Evolutionary conservation across 2,888 invertebrate species (phyloP), one percentile per base, ranked within the genome.

Genomic region (Tachina lurida): DNA sequence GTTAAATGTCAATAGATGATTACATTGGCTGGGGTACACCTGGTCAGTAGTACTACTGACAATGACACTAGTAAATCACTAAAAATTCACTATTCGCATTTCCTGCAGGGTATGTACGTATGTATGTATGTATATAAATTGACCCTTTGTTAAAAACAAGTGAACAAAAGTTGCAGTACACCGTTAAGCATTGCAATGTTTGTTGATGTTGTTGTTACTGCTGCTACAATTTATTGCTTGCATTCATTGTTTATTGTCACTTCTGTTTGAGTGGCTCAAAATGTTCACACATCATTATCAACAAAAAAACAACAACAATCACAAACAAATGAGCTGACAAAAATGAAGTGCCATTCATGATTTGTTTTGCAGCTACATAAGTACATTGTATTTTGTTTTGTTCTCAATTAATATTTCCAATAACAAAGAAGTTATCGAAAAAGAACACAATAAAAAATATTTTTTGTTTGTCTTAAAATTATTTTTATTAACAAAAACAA

Each of bases 221-320:
- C 31, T 31, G 31, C 31, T 31, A 31, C 31, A 31, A 31, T 31
- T 56, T 67, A 17, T 79, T 70, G 22, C 58, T 67, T 41, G 49
- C 13, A 49, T 65, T 65, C 49, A 58, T 67, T 81, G 80, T 75
- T 81, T 75, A 75, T 81, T 75, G 58, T 80, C 73, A 80, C 58
- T 81, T 81, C 60, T 60, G 62, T 75, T 74, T 19, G 52, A 74
- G 74, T 58, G 74, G 43, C 60, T 67, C 10, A 74, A 70, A n/a
- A 52, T 81, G 58, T 81, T 81, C 81, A 68, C 74, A 75, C 81
- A 81, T 68, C 67, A 75, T 63, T 62, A 68, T 62, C 22, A 68
- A 81, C 62, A 81, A 0, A 31, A 31, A 5, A 81, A 68, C 39
- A 70, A 79, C 65, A 58, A 22, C 9, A 58, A 41, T 19, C 58